These are phyloP conservation scores for Himantopus leucocephalus DNA, from an alignment of 2,113 vertebrate species.

Conservation along the genomic window DNA sequence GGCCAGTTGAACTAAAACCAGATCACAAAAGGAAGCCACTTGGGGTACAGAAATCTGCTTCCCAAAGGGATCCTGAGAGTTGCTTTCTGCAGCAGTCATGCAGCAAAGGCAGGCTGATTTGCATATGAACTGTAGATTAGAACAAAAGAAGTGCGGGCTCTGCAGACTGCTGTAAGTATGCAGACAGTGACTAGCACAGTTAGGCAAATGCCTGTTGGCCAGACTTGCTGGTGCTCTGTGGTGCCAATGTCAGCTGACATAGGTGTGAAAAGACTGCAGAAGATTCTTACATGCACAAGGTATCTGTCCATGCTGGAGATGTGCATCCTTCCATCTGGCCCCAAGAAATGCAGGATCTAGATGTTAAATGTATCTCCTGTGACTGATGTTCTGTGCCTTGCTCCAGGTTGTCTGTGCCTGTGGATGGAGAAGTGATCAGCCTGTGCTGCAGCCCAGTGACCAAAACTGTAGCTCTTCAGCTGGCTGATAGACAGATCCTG, in stretches of 20 bases:
- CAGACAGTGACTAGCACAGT: not conserved
- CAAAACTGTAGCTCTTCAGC: constrained; percentile 82
- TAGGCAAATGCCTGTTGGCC: not conserved
- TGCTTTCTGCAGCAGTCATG: not conserved
- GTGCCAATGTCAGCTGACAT: not conserved
- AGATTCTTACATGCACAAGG: not conserved
- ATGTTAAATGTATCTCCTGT: not conserved
- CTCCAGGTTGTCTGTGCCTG: constrained; percentile 75
- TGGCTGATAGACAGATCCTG: constrained; percentile 81
- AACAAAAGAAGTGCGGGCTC: not conserved
- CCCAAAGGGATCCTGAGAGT: not conserved
- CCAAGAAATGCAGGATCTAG: not conserved
- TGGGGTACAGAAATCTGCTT: not conserved
- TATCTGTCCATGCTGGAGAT: not conserved
- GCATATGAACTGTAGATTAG: not conserved
- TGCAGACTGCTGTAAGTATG: not conserved
- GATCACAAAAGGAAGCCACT: not conserved
- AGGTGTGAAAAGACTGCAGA: not conserved
- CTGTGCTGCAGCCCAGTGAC: constrained; percentile 77
- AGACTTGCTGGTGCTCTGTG: not conserved
- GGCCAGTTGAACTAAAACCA: not conserved
- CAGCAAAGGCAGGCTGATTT: not conserved
- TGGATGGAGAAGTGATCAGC: constrained; percentile 84
- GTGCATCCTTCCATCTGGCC: not conserved
- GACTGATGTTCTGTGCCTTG: not conserved